These are phyloP conservation scores for Phragmatobia fuliginosa DNA, from an alignment of 2,888 invertebrate genomes.

Conservation along the genomic window DNA sequence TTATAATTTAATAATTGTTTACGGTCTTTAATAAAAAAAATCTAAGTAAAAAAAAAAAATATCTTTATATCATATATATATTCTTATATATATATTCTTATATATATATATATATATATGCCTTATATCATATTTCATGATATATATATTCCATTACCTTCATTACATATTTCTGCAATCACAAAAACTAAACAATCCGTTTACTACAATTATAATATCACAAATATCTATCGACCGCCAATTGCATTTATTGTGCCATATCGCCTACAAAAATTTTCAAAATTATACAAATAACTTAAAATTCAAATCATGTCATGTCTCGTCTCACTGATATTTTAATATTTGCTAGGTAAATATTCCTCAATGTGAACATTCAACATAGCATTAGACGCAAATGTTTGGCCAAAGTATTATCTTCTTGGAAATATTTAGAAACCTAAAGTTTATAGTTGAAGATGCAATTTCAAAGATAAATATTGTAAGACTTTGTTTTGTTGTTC, in stretches of 20 bases:
- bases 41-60: too few relatives aligned
- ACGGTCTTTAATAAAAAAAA: too few relatives aligned
- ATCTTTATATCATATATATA: too few relatives aligned
- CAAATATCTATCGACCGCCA: background rate
- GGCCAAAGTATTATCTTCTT: background rate
- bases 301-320: background rate
- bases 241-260: background rate
- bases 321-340: conserved; percentile 20
- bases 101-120: too few relatives aligned
- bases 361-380: background rate
- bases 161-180: too few relatives aligned
- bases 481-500: background rate
- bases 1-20: too few relatives aligned
- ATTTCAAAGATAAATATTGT: conserved; percentile 12
- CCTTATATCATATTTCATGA: too few relatives aligned
- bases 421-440: conserved; percentile 12
- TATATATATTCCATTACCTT: too few relatives aligned
- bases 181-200: too few relatives aligned
- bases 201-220: background rate
- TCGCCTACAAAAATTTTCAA: background rate
- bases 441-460: background rate
- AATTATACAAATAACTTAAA: background rate
- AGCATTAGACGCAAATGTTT: background rate
- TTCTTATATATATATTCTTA: too few relatives aligned
- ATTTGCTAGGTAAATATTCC: conserved; percentile 18